Evolutionary conservation across 2,113 vertebrate species (phyloP), one percentile per base, ranked within the genome.

Genomic region (Brachyhypopomus occidentalis): DNA sequence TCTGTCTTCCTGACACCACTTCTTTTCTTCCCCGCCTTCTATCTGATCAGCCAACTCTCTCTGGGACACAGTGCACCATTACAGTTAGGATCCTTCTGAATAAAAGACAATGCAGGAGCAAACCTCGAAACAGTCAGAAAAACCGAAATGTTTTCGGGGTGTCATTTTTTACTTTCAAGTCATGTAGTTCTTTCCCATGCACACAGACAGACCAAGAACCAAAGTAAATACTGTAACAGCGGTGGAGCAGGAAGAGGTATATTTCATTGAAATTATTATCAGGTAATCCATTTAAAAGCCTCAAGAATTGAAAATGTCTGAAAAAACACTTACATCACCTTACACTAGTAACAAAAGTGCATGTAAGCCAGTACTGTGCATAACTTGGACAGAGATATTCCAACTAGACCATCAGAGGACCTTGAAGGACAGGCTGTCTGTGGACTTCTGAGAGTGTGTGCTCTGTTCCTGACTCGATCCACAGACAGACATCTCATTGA

Each of bases 11-110:
- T 62, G 34, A 59, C 20, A 60, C 30, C 23, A 66, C 30, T 71
- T 69, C 45, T 62, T 20, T 25, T 25, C 23, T 72, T 38, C 23
- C 7, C 8, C 41, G 16, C 34, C 69, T 45, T 25, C 66, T 34
- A 5, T 55, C 59, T 52, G 60, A 3, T 62, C 80, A 84, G 73
- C 80, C 84, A 72, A 70, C 23, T 38, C 12, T 84, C 74, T 83
- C 83, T 77, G 80, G 62, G 62, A 77, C 8, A 60, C 74, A 82
- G 64, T 75, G 9, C 22, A 79, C 25, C 48, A n/a, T 5, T 38
- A 34, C 72, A 52, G 1, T 62, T 41, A 78, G 23, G 60, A 23
- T 19, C 62, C 79, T n/a, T 72, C 34, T 34, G 17, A 78, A 66
- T 16, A 30, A 78, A 0, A 69, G 48, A 6, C 22, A 9, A 7